Percentiles rank a stretch among this genome's conserved stretches.
phyloP scores from a whole-genome alignment of 2,888 invertebrate genomes.

The Thereva nobilitata region DNA sequence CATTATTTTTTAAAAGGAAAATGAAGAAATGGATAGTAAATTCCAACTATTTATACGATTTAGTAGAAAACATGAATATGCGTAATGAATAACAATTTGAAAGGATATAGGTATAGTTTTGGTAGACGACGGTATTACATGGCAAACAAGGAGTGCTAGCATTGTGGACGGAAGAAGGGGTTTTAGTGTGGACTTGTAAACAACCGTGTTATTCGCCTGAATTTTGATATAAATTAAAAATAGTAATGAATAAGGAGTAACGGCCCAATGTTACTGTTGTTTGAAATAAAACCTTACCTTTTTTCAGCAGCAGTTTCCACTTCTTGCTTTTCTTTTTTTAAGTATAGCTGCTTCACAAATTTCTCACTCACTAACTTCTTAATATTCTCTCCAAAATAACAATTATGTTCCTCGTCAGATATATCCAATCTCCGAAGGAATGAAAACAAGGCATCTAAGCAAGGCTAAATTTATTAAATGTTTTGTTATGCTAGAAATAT shows the following conservation, averaged over 20 bases:
- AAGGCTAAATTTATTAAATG: background rate
- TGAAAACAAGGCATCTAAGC: conserved; percentile 45
- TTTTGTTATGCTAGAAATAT: background rate
- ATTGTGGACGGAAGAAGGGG: too few relatives aligned
- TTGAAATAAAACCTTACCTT: conserved; percentile 39
- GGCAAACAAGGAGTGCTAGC: too few relatives aligned
- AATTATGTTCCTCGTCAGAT: conserved; percentile 44
- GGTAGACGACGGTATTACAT: too few relatives aligned
- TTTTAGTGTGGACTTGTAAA: too few relatives aligned
- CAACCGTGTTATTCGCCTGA: too few relatives aligned
- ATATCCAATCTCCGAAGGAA: conserved; percentile 48
- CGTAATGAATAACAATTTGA: too few relatives aligned
- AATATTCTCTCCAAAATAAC: conserved; percentile 46
- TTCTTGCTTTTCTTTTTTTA: conserved; percentile 46
- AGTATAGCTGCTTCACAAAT: conserved; percentile 49
- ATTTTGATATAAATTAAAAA: too few relatives aligned
- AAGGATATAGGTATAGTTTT: too few relatives aligned
- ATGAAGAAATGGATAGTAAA: background rate
- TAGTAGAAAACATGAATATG: too few relatives aligned
- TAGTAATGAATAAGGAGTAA: too few relatives aligned
- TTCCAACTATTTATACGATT: too few relatives aligned
- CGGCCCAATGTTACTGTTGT: too few relatives aligned
- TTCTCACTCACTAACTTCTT: conserved; percentile 49
- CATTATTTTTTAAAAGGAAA: background rate
- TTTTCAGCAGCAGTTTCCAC: conserved; percentile 44